A percentile compares a stretch with the other conserved stretches of the same genome.
Conservation (phyloP, 2,797 vertebrate species). For the Squalus acanthias region DNA sequence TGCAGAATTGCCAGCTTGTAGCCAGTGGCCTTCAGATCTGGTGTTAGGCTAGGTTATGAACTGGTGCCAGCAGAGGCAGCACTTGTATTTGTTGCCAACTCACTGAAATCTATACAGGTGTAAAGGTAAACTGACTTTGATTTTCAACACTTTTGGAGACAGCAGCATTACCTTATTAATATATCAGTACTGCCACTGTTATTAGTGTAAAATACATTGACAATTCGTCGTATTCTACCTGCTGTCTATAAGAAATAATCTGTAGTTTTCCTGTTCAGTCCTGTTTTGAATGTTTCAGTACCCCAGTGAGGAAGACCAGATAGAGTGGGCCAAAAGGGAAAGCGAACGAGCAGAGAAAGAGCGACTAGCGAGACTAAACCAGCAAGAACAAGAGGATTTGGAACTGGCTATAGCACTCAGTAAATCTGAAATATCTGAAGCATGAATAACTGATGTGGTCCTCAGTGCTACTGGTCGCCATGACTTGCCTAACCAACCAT, state of each 20-base stretch:
- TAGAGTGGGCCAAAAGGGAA: conserved; percentile 97
- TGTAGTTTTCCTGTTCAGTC: neutral
- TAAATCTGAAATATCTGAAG: conserved; percentile 96
- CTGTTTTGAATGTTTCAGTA: conserved; percentile 64
- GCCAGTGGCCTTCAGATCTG: neutral
- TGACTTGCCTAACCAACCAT: conserved; percentile 3
- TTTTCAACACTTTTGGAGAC: neutral
- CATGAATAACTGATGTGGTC: conserved; percentile 49
- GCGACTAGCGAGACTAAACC: conserved; percentile 83
- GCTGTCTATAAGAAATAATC: neutral
- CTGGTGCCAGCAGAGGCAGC: neutral
- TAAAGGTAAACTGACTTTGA: neutral
- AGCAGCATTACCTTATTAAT: neutral
- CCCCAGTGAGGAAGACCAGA: conserved; percentile 97
- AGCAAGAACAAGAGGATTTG: conserved; percentile 96
- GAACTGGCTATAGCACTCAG: conserved; percentile 98
- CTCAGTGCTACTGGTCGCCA: neutral
- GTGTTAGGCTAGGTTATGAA: neutral
- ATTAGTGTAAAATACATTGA: neutral
- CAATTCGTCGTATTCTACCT: neutral
- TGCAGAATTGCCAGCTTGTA: no score
- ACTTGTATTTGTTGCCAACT: neutral
- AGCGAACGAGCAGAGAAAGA: conserved; percentile 95
- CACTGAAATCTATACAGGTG: neutral
- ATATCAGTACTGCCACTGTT: neutral